phyloP scores from a whole-genome alignment of 2,888 invertebrate species.

The Embidobia sp. region DNA sequence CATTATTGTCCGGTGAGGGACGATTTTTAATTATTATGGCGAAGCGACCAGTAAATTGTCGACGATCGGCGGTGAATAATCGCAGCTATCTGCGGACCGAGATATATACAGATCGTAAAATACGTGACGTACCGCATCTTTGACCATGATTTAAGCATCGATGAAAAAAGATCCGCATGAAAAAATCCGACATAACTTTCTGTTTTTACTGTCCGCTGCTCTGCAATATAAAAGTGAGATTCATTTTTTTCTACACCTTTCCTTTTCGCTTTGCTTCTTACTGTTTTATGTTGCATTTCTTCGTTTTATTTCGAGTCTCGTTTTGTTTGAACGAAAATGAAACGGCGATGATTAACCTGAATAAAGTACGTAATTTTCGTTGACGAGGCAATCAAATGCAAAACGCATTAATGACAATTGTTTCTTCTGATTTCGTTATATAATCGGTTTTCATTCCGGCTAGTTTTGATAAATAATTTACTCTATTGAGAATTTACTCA shows the following conservation, averaged over 20 bases:
- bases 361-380: too few relatives aligned
- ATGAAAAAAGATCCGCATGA: slow-evolving; percentile 3
- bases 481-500: too few relatives aligned
- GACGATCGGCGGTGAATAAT: slow-evolving; percentile 16
- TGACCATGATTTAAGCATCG: slow-evolving; percentile 20
- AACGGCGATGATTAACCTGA: too few relatives aligned
- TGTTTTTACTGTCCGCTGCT: slow-evolving; percentile 13
- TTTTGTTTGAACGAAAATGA: too few relatives aligned
- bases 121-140: slow-evolving; percentile 23
- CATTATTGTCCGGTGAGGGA: not conserved
- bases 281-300: too few relatives aligned
- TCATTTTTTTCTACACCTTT: not conserved
- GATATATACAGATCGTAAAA: slow-evolving; percentile 24
- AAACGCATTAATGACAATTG: too few relatives aligned
- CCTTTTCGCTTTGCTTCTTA: too few relatives aligned
- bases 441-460: too few relatives aligned
- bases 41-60: not conserved
- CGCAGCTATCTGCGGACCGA: slow-evolving; percentile 2
- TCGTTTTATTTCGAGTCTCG: too few relatives aligned
- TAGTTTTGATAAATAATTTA: too few relatives aligned
- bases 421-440: too few relatives aligned
- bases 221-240: slow-evolving; percentile 1
- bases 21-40: slow-evolving; percentile 17
- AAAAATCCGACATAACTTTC: slow-evolving; percentile 19
- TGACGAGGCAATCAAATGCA: too few relatives aligned